Base-by-base conservation (phyloP, 1,140 invertebrate species). In the Metaphire vulgaris region DNA sequence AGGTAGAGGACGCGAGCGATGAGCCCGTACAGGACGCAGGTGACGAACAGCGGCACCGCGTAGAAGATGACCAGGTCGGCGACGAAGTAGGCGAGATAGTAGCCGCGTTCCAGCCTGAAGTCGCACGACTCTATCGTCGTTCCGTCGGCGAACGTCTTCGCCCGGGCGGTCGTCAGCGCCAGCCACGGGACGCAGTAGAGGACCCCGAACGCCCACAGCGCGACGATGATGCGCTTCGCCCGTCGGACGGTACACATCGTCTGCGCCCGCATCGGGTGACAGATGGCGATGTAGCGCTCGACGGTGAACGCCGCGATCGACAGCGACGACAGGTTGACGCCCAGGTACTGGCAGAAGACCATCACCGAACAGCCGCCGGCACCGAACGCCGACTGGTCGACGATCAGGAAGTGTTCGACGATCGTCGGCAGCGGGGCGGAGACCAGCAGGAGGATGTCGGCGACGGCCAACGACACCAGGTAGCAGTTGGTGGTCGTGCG, bases 401-500 rank as follows among this genome's bases (percentile, higher is more conserved):
- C 34, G 31, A 68, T 34, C 16, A 69, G 32, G 79, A 89, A 89
- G 79, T 90, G 88, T 77, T 86, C 86, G 72, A 88, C 80, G 33
- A 91, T 89, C 67, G 89, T 88, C 1, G 90, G 90, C 0, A 90
- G 86, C 0, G 90, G 84, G 0, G 89, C 87, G 1, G 90, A 74
- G 31, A 91, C 85, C 1, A 76, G 21, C 0, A 90, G 89, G 72
- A 90, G 83, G 67, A 87, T 86, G 81, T 90, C 90, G 0, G 90
- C 89, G 1, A 65, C 70, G 16, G 90, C 89, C 78, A 90, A 80
- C 29, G 77, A 77, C 2, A 90, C 88, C 41, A 90, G 81, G 81
- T 90, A 90, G 81, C 89, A 90, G 81, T 90, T 90, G 31, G 90
- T 90, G 0, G 89, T 89, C 2, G 89, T 88, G 77, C 87, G 87